Evolutionary conservation across 2,113 vertebrate species (phyloP), one percentile per base, ranked within the genome.

Genomic region (Blennius ocellaris): DNA sequence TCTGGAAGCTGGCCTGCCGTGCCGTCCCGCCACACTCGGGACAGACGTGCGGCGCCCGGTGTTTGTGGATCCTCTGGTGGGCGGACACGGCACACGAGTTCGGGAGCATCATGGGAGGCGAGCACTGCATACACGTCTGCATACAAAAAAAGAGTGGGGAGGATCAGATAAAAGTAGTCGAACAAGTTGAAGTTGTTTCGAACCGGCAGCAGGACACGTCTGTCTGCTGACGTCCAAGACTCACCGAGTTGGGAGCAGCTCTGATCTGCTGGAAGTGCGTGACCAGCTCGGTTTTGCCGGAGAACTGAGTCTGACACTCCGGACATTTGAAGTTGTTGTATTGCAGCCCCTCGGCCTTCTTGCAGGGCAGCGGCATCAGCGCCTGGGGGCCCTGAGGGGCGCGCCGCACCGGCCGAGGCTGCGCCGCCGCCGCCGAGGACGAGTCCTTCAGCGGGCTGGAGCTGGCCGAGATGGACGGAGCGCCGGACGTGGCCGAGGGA

Each of bases 31-130:
- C 96, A 0, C 97, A 98, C 85, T 97, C 97, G 0, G 97, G 97
- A 83, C 97, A 98, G 1, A 97, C 95, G 0, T 97, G 95, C 1
- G 97, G 96, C 0, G 96, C 92, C 5, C 89, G 93, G 91, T 94
- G 96, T 78, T 96, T 97, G 80, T 98, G 97, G 90, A 96, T 93
- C 62, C 97, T 94, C 93, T 97, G 95, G 53, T 98, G 97, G n/a
- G 97, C 97, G 0, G 91, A 81, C 61, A 95, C 94, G 69, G 96
- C 96, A 90, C 97, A 98, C 38, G 94, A 94, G 47, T 94, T 98
- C 1, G 97, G 88, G 85, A 98, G 94, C 93, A 97, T 96, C 96
- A 98, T 97, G 41, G 92, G 90, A 49, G 93, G 93, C 36, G 96
- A 95, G 44, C 97, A 98, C 15, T 94, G 90, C 0, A 91, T 89